Percentiles rank a stretch among this genome's conserved stretches.
phyloP scores from a whole-genome alignment of 2,797 vertebrate genomes.

The Austrolebias charrua region DNA sequence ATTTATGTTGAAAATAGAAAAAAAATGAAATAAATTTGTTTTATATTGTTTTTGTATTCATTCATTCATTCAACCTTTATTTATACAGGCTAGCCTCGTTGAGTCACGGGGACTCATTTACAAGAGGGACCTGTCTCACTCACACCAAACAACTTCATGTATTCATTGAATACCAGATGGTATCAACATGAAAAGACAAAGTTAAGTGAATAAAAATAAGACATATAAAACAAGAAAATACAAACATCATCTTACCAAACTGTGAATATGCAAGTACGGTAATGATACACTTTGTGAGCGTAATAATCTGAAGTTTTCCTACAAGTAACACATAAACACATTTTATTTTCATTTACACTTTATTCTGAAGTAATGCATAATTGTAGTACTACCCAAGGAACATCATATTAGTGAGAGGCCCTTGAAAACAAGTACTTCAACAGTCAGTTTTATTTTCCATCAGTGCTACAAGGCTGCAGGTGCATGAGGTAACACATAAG shows the following conservation, averaged over 20 bases:
- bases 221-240: background rate
- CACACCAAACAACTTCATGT: no score
- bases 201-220: background rate
- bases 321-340: background rate
- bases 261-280: constrained; percentile 5
- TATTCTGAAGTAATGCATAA: background rate
- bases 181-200: background rate
- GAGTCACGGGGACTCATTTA: no score
- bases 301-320: background rate
- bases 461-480: constrained; percentile 9
- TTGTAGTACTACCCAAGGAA: background rate
- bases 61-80: no score
- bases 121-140: no score
- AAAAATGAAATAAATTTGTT: no score
- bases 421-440: constrained; percentile 6
- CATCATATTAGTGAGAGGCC: background rate
- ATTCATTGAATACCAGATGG: background rate
- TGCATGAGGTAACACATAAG: constrained; percentile 5
- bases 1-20: no score
- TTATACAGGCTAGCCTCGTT: no score
- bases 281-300: background rate
- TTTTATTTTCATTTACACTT: background rate
- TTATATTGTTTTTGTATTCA: no score
- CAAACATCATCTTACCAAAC: background rate
- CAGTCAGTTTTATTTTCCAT: background rate